Base-by-base conservation (phyloP, 2,888 invertebrate genomes). In the Rhodophaea formosa region DNA sequence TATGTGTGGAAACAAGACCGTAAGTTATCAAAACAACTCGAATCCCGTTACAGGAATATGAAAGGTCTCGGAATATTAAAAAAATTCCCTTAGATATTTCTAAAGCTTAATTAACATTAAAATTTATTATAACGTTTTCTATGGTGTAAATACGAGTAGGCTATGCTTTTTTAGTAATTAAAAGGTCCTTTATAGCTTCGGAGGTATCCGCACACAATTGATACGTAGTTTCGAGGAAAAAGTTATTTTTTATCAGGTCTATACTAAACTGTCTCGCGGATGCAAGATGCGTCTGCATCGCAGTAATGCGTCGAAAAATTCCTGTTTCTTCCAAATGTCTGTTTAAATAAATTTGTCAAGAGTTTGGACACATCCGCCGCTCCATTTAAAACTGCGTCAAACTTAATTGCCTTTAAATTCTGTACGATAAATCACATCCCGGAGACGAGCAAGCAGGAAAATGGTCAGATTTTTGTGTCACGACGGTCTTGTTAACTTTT, bases 341-440 rank as follows among this genome's bases (percentile, higher is more conserved):
- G 65, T 69, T 67, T 66, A 68, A 68, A 77, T 74, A 81, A 73
- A 77, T 80, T 75, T 78, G 75, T 81, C 74, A 75, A 64, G 70
- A 66, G 53, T 47, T 51, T 30, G 17, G 51, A 59, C 58, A 60
- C 59, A 64, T 64, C 67, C 65, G 65, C 59, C 72, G 70, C 65
- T 60, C 68, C 66, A 66, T 72, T 76, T 74, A 68, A 72, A 63
- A 65, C 57, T 60, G 63, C 66, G 73, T 75, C 74, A 72, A 73
- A 62, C 70, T 79, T 79, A 80, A 83, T 79, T 80, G 69, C 65
- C 74, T 71, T 77, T 75, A 75, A 76, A 79, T 76, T 74, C 75
- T 66, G 62, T 61, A 59, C 66, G 66, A 77, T 79, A 79, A 79
- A 81, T 82, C 74, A 74, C 69, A 65, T 67, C 63, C 66, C 68